A percentile compares a stretch with the other conserved stretches of the same genome.
These are phyloP conservation scores for Conus ventricosus DNA, from an alignment of 1,140 invertebrate species.

Conservation along the genomic window DNA sequence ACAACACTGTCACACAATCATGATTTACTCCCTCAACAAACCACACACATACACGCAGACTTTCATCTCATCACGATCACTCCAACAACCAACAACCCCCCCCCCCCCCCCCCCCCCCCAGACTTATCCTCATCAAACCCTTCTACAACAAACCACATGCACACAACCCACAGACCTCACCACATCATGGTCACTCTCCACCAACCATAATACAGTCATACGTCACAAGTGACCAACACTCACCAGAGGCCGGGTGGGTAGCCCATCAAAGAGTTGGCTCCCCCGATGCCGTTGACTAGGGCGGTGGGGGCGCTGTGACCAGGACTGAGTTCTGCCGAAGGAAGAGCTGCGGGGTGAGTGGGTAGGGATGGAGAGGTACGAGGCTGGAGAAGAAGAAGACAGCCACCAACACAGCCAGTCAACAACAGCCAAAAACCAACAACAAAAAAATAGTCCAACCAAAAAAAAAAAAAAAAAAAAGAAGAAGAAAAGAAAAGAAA, in stretches of 20 bases:
- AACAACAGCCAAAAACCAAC: constrained; percentile 22
- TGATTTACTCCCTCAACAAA: not conserved
- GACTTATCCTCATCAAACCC: no score
- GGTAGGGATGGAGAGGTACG: constrained; percentile 30
- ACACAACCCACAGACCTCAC: not conserved
- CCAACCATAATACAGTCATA: not conserved
- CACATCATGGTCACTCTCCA: not conserved
- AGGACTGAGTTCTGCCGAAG: constrained; percentile 55
- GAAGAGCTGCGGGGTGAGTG: constrained; percentile 33
- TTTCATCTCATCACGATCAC: no score
- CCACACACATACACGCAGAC: constrained; percentile 17
- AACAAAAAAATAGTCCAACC: constrained; percentile 28
- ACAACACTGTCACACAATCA: not conserved
- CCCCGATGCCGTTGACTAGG: constrained; percentile 73
- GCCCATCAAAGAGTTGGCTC: constrained; percentile 56
- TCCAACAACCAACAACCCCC: no score
- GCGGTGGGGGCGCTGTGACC: constrained; percentile 57
- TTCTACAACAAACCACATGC: no score
- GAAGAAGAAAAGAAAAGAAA: not conserved
- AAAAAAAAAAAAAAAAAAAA: not conserved
- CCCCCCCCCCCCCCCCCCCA: no score
- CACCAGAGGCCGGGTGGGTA: constrained; percentile 71
- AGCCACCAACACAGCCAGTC: constrained; percentile 27
- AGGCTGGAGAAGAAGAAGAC: constrained; percentile 34
- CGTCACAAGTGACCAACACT: constrained; percentile 28